Evolutionary conservation across 1,140 invertebrate genomes (phyloP).

Genomic region (Neoseiulus cucumeris): DNA sequence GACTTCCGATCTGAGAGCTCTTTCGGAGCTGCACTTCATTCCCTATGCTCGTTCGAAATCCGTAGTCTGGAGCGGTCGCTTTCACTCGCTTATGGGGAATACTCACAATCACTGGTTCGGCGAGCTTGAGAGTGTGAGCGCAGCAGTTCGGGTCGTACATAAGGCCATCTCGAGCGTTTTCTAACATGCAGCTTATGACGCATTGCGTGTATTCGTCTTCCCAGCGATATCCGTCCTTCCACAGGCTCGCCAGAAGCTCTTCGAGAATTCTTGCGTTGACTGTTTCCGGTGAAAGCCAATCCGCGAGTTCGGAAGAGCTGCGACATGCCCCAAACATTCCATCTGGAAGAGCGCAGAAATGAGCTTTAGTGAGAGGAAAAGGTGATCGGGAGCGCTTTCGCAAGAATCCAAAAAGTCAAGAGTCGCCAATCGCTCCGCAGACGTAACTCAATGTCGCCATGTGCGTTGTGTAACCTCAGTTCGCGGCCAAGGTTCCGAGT

Average conservation of each 20-base stretch:
- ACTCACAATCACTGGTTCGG: slow-evolving; percentile 17
- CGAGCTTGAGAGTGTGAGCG: slow-evolving; percentile 15
- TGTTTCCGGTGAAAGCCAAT: slow-evolving; percentile 36
- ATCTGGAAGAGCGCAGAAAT: slow-evolving; percentile 34
- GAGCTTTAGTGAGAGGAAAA: background rate
- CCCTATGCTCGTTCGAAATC: too few species aligned
- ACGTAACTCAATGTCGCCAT: background rate
- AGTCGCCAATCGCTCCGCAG: background rate
- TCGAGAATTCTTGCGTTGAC: slow-evolving; percentile 43
- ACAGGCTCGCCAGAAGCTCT: slow-evolving; percentile 30
- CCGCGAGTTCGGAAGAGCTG: slow-evolving; percentile 36
- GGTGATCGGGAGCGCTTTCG: background rate
- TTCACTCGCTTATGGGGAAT: too few species aligned
- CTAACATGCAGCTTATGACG: slow-evolving; percentile 48
- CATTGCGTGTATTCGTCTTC: slow-evolving; percentile 59
- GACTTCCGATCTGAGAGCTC: too few species aligned
- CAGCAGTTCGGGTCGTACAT: slow-evolving; percentile 20
- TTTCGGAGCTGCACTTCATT: too few species aligned
- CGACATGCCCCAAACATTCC: slow-evolving; percentile 60
- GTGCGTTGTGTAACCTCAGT: background rate
- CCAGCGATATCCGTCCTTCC: slow-evolving; percentile 42
- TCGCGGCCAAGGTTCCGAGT: background rate
- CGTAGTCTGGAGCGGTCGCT: too few species aligned
- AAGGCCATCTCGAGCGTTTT: slow-evolving; percentile 35
- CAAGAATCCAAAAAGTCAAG: background rate